phyloP scores from a whole-genome alignment of 2,797 vertebrate genomes.

The Gambusia yucatana region DNA sequence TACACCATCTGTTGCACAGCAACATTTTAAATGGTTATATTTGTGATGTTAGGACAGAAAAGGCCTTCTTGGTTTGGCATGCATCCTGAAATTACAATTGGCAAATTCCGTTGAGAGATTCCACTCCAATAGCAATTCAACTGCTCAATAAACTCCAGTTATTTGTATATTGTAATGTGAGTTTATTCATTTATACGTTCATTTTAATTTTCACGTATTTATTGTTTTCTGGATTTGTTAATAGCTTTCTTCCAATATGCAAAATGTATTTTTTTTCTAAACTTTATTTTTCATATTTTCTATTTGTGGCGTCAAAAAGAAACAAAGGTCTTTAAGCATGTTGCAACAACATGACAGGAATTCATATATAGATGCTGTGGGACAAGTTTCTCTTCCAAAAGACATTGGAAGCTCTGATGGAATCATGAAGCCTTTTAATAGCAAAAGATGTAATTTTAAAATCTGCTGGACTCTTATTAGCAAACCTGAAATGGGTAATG shows the following conservation, averaged over 20 bases:
- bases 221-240: not conserved
- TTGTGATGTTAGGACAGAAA: conserved; percentile 1
- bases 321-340: not conserved
- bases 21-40: not conserved
- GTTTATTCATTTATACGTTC: not conserved
- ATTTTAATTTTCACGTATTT: too few relatives aligned
- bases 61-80: not conserved
- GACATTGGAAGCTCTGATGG: not conserved
- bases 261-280: not conserved
- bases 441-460: not conserved
- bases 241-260: not conserved
- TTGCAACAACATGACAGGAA: not conserved
- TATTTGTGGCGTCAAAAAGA: not conserved
- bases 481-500: not conserved
- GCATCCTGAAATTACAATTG: not conserved
- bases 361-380: not conserved
- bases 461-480: not conserved
- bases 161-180: not conserved
- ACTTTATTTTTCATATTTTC: not conserved
- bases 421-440: not conserved
- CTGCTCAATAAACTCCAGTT: not conserved
- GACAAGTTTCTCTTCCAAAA: not conserved
- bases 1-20: not conserved
- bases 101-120: not conserved
- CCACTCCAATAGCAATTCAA: not conserved